Percentiles rank a stretch among this genome's conserved stretches.
Conservation (phyloP, 2,113 vertebrate genomes). For the Blennius ocellaris region DNA sequence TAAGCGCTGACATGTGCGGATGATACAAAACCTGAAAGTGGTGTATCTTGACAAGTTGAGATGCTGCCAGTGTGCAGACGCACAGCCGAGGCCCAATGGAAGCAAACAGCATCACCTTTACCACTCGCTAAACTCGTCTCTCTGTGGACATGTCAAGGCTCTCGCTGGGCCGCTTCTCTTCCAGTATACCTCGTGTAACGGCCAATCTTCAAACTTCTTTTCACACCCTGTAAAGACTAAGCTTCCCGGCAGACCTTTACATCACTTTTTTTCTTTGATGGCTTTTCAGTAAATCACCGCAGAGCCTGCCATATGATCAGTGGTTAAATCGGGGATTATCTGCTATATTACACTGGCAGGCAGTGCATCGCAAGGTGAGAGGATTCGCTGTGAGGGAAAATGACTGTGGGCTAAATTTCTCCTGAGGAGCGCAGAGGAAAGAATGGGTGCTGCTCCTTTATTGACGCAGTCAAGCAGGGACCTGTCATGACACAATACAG, state of each 20-base stretch:
- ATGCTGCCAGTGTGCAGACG: not conserved
- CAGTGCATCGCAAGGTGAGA: not conserved
- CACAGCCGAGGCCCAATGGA: not conserved
- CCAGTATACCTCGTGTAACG: not conserved
- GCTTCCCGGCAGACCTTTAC: not conserved
- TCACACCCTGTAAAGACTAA: conserved; percentile 5
- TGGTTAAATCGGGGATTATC: conserved; percentile 18
- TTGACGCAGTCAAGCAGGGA: too few species aligned
- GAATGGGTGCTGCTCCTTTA: too few species aligned
- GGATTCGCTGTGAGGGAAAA: not conserved
- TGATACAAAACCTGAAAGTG: conserved; percentile 12
- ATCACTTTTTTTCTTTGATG: conserved; percentile 7
- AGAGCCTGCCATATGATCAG: conserved; percentile 2
- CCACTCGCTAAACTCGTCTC: not conserved
- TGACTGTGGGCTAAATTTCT: not conserved
- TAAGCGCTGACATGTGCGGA: conserved; percentile 11
- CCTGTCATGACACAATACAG: too few species aligned
- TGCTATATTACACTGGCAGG: not conserved
- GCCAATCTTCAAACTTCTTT: not conserved
- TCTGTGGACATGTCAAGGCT: conserved; percentile 7
- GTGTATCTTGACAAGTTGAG: conserved; percentile 10
- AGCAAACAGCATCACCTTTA: conserved; percentile 8
- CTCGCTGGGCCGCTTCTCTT: conserved; percentile 6
- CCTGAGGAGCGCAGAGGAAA: too few species aligned
- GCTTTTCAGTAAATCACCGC: not conserved